A percentile compares a stretch with the other conserved stretches of the same genome.
Evolutionary conservation across 2,113 vertebrate genomes (phyloP).

Genomic region (Cinclus cinclus): DNA sequence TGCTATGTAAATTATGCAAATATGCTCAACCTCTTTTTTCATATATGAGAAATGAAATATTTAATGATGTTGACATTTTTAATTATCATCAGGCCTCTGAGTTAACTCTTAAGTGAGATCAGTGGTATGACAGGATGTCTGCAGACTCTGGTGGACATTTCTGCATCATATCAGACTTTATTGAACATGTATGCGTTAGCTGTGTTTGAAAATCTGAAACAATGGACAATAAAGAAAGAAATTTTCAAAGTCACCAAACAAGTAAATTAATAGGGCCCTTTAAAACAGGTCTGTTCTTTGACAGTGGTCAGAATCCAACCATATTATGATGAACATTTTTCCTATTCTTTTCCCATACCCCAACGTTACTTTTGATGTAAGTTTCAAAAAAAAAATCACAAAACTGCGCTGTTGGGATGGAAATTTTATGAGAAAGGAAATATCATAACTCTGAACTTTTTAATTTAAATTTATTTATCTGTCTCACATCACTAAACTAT

Average conservation of each 20-base stretch:
- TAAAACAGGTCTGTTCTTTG: not conserved
- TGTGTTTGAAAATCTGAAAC: not conserved
- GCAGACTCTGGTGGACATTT: not conserved
- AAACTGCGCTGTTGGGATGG: not conserved
- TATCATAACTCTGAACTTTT: not conserved
- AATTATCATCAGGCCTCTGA: slow-evolving; percentile 28
- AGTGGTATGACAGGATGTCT: slow-evolving; percentile 14
- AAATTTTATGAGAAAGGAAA: not conserved
- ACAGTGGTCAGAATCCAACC: not conserved
- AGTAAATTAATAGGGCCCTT: not conserved
- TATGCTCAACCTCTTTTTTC: slow-evolving; percentile 9
- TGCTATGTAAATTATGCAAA: slow-evolving; percentile 56
- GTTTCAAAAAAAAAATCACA: not conserved
- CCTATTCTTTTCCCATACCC: not conserved
- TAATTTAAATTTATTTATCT: not conserved
- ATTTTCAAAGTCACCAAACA: not conserved
- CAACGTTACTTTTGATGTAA: not conserved
- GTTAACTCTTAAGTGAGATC: slow-evolving; percentile 13
- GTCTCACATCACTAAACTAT: not conserved
- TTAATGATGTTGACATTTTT: slow-evolving; percentile 63
- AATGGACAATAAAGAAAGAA: not conserved
- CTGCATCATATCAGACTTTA: not conserved
- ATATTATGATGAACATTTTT: not conserved
- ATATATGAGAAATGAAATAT: slow-evolving; percentile 41
- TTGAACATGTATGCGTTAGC: not conserved